Base-by-base conservation (phyloP, 2,797 vertebrate genomes). In the Aplochiton taeniatus region DNA sequence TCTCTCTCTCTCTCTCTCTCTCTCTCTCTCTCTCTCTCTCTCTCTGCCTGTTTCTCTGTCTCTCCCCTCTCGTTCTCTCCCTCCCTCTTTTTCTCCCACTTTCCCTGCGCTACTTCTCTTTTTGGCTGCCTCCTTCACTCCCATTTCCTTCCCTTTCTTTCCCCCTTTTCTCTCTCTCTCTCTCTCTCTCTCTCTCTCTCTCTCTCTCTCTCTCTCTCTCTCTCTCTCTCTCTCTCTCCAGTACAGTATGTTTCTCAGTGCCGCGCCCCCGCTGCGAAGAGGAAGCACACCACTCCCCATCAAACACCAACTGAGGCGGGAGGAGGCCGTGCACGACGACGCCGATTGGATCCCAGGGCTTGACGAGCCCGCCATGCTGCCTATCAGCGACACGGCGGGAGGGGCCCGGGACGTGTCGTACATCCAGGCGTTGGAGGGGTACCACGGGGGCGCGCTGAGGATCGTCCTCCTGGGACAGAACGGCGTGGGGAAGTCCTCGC, bases 281-380 rank as follows among this genome's bases (percentile, higher is more conserved):
- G 95, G 95, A 53, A 96, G 95, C 82, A 96, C 95, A 63, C 95
- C 95, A 2, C 79, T 96, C 58, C 95, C 95, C 43, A 90, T 95
- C 80, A 96, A 95, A 73, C 95, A 95, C 88, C 94, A 94, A 89
- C 86, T 96, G 61, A 84, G 83, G 59, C 87, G 95, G 58, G 93
- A 93, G 57, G 94, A 95, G 66, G 95, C 94, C 0, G 93, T 93
- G 19, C 90, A 89, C 0, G 93, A 94, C 19, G 92, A 93, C 78
- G 89, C 86, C 31, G 92, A 93, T 65, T 93, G 91, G 91, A 84
- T 87, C 52, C 93, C 85, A 48, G 94, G 90, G 66, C 83, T 82
- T 76, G 93, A 88, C 68, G 90, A 88, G 76, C 83, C 69, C 31
- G 69, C 83, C 56, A 75, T 78, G 11, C 83, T 89, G 61, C 86